These are phyloP conservation scores for Parauchenoglanis ngamensis DNA, from an alignment of 2,797 vertebrate genomes.

Conservation along the genomic window DNA sequence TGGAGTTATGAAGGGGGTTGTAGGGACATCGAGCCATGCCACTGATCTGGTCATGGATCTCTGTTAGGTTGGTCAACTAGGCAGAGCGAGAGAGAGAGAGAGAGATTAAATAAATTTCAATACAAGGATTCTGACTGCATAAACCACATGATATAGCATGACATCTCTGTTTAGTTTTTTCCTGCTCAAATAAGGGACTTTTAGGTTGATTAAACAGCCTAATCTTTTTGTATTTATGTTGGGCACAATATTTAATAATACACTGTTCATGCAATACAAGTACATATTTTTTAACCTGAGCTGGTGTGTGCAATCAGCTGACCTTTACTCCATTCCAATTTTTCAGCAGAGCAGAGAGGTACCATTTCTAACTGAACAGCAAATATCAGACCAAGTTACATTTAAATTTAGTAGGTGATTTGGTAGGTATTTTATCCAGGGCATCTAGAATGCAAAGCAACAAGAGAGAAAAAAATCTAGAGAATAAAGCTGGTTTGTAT, in stretches of 20 bases:
- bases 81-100: background rate
- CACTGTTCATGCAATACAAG: background rate
- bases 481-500: background rate
- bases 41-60: conserved; percentile 95
- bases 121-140: background rate
- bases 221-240: background rate
- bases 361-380: background rate
- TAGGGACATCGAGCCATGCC: conserved; percentile 98
- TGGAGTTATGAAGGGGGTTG: conserved; percentile 96
- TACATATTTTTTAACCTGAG: background rate
- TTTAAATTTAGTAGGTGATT: background rate
- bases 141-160: background rate
- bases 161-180: background rate
- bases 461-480: background rate
- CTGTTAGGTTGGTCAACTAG: conserved; percentile 90
- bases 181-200: background rate
- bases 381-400: background rate
- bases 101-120: conserved; percentile 7
- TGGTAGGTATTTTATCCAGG: background rate
- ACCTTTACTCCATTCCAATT: background rate
- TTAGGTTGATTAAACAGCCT: background rate
- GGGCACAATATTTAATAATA: too few relatives aligned
- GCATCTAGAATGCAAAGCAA: background rate
- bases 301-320: background rate
- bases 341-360: background rate